A percentile compares a stretch with the other conserved stretches of the same genome.
Evolutionary conservation across 1,140 invertebrate species (phyloP).

Genomic region (Mamestra configurata): DNA sequence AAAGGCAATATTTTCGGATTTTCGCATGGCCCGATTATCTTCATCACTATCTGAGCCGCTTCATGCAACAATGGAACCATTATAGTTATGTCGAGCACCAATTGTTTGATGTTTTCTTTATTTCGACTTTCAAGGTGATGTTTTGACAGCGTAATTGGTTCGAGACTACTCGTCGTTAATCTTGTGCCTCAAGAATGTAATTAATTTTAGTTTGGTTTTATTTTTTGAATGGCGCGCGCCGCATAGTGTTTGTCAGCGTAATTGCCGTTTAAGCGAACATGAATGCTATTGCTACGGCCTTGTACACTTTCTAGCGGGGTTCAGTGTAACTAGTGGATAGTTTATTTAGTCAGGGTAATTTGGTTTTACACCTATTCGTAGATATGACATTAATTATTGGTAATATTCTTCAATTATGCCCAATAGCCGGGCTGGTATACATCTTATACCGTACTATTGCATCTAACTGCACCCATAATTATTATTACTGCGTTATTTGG

Average conservation of each 20-base stretch:
- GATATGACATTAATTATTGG: conserved; percentile 48
- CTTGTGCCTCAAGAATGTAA: conserved; percentile 65
- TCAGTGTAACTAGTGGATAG: not conserved
- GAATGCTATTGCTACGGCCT: conserved; percentile 42
- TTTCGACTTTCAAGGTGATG: conserved; percentile 77
- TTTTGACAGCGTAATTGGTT: conserved; percentile 80
- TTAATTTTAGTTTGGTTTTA: conserved; percentile 65
- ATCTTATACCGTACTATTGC: conserved; percentile 69
- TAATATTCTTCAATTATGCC: conserved; percentile 60
- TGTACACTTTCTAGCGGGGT: conserved; percentile 45
- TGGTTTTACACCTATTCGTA: conserved; percentile 28
- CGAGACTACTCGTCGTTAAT: conserved; percentile 66
- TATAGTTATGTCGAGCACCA: conserved; percentile 66
- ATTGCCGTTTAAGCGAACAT: conserved; percentile 54
- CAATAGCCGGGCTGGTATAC: conserved; percentile 54
- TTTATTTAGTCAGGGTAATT: conserved; percentile 8
- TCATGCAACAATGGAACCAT: conserved; percentile 76
- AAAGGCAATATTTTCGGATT: conserved; percentile 73
- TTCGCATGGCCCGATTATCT: conserved; percentile 74
- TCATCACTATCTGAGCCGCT: conserved; percentile 65
- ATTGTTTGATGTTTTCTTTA: conserved; percentile 73
- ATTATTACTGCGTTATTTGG: conserved; percentile 80
- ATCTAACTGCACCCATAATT: conserved; percentile 82
- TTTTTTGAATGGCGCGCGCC: conserved; percentile 52
- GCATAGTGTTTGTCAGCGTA: conserved; percentile 56